A percentile compares a stretch with the other conserved stretches of the same genome.
Conservation (phyloP, 2,888 invertebrate species). For the Tribolium freemani region DNA sequence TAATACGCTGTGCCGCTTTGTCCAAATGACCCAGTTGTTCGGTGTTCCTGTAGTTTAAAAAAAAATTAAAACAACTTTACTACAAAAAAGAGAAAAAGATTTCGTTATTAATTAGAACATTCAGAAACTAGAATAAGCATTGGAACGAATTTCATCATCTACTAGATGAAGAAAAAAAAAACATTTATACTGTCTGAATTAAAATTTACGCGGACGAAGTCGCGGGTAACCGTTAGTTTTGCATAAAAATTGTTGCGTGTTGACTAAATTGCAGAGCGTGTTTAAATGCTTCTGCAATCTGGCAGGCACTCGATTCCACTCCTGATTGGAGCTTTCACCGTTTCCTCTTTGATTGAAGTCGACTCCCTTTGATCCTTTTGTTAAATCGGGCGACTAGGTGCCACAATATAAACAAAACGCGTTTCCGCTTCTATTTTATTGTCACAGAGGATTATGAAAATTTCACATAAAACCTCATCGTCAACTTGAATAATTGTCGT, state of each 20-base stretch:
- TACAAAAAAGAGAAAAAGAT: no score
- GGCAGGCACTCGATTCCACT: constrained; percentile 18
- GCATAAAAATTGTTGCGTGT: background rate
- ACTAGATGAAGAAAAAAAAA: no score
- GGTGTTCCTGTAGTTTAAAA: background rate
- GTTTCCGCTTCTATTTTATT: background rate
- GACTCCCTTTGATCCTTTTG: constrained; percentile 35
- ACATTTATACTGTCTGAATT: no score
- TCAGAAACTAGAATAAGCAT: no score
- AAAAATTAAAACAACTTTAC: no score
- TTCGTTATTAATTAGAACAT: no score
- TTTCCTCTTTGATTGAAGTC: constrained; percentile 25
- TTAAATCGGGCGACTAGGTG: constrained; percentile 1
- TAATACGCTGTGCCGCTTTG: no score
- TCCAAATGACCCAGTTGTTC: no score
- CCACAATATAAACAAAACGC: constrained; percentile 22
- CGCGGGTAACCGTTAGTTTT: no score
- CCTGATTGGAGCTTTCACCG: constrained; percentile 28
- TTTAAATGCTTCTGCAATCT: background rate
- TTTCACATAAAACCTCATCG: background rate
- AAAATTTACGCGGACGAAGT: no score
- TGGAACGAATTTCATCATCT: no score
- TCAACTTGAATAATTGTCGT: background rate
- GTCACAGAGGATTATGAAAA: background rate
- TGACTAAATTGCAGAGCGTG: background rate